Evolutionary conservation across 2,797 vertebrate genomes (phyloP), one percentile per base, ranked within the genome.

Genomic region (Urophycis tenuis): DNA sequence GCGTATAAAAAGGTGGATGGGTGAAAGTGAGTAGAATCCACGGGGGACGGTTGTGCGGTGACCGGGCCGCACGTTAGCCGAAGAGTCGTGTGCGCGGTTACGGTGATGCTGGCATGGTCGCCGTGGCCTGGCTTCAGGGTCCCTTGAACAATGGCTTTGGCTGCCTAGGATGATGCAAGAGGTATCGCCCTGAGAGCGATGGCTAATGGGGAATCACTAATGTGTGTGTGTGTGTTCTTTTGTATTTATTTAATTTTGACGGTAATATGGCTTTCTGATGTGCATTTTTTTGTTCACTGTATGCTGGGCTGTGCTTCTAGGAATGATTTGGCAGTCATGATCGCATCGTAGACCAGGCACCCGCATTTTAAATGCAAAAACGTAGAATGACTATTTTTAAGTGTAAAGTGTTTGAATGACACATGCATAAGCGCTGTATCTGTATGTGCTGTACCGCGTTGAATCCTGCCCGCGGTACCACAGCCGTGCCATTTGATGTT

Each of bases 81-180:
- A 89, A 89, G 85, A 91, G 89, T 91, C 90, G 89, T 91, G 75
- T 87, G 91, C 86, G 90, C 90, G 90, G 83, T 70, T 76, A 73
- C 86, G 76, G 78, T 69, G 82, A 75, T 80, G 80, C 87, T 91
- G 87, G 89, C 85, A 45, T 80, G 80, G 84, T 74, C 86, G 87
- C 82, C 87, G 3, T 87, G 81, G 86, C 84, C 85, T 90, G 85
- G 83, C 82, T 88, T 87, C 77, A 82, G 85, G 81, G 84, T 86
- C 87, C 86, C 79, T 29, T 3, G 14, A 78, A 79, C 79, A 25
- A 81, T 72, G 76, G 80, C 25, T 41, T 73, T 15, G n/a, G 34
- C 10, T 39, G 12, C 69, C 80, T 2, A 32, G 29, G 69, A 32
- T 71, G 17, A 22, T 33, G 9, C 32, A 71, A 33, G 69, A 71